Evolutionary conservation across 2,888 invertebrate species (phyloP).

Genomic region (Priocnemis perturbator): DNA sequence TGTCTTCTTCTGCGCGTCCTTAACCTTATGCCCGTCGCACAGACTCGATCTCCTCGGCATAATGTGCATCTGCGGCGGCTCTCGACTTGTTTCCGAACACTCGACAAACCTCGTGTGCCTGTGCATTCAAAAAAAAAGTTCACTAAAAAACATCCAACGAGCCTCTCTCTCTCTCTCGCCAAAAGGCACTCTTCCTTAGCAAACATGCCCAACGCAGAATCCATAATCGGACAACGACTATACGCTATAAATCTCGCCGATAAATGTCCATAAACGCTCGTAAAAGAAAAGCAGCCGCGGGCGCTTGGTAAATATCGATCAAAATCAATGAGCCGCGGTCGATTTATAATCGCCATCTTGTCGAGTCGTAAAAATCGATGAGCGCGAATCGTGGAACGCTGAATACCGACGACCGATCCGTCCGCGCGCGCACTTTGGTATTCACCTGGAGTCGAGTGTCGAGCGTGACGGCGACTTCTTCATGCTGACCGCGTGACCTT

Average conservation of each 20-base stretch:
- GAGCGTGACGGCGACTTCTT: slow-evolving; percentile 59
- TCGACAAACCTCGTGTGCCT: slow-evolving; percentile 60
- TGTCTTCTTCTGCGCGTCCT: slow-evolving; percentile 54
- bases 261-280: neutral
- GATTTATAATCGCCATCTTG: neutral
- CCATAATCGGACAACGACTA: too few relatives aligned
- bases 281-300: neutral
- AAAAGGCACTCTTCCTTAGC: neutral
- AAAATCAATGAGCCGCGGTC: too few relatives aligned
- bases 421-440: neutral
- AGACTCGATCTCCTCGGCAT: slow-evolving; percentile 52
- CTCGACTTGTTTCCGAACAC: slow-evolving; percentile 50
- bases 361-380: neutral
- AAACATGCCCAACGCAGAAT: neutral
- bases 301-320: too few relatives aligned
- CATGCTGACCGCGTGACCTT: slow-evolving; percentile 40
- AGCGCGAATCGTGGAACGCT: too few relatives aligned
- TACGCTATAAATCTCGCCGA: too few relatives aligned
- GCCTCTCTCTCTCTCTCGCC: neutral
- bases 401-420: too few relatives aligned
- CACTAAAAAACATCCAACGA: neutral
- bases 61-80: slow-evolving; percentile 37
- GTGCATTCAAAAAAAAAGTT: slow-evolving; percentile 8
- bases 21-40: slow-evolving; percentile 48
- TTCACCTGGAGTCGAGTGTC: slow-evolving; percentile 64